Evolutionary conservation across 1,140 invertebrate species (phyloP).

Genomic region (Drosophila ohnishii): DNA sequence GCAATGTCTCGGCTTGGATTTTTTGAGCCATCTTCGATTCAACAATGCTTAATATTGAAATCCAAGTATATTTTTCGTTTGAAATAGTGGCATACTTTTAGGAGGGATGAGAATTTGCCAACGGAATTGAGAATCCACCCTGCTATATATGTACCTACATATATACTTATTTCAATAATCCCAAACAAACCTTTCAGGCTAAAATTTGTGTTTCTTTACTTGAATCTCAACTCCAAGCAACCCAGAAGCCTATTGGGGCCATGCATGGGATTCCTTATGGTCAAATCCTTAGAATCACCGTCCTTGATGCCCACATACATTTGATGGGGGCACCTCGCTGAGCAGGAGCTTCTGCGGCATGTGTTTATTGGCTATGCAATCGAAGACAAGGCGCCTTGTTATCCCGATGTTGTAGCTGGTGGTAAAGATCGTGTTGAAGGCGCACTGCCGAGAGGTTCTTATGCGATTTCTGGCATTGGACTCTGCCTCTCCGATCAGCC

Average conservation of each 20-base stretch:
- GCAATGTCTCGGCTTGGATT: too few species aligned
- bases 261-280: constrained; percentile 20
- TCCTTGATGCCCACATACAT: constrained; percentile 22
- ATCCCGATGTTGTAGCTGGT: constrained; percentile 9
- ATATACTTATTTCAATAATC: neutral
- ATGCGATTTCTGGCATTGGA: constrained; percentile 12
- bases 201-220: neutral
- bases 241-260: constrained; percentile 20
- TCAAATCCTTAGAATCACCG: neutral
- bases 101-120: neutral
- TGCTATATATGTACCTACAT: neutral
- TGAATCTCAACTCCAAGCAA: constrained; percentile 42
- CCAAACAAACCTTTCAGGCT: neutral
- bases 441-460: constrained; percentile 4
- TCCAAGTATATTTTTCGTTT: neutral
- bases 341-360: constrained; percentile 15
- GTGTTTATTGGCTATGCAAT: constrained; percentile 5
- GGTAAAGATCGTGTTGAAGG: constrained; percentile 6
- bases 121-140: neutral
- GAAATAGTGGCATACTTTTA: neutral
- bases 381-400: neutral
- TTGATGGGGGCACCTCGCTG: constrained; percentile 15
- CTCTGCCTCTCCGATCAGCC: neutral
- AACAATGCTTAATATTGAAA: too few species aligned
- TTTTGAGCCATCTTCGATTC: too few species aligned